Percentiles rank a stretch among this genome's conserved stretches.
Evolutionary conservation across 2,113 vertebrate species (phyloP).

Genomic region (Mesitornis unicolor): DNA sequence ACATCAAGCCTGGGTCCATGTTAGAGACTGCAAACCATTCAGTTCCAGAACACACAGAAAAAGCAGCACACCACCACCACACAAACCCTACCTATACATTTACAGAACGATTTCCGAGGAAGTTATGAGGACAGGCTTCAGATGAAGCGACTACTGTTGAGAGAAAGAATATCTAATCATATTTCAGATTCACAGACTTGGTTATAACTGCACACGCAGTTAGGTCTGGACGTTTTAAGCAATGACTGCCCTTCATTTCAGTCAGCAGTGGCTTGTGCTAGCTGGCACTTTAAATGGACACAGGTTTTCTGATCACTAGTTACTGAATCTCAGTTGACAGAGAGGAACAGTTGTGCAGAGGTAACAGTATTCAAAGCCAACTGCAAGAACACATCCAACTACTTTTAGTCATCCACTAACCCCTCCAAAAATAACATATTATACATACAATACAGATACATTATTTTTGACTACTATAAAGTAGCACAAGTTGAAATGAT

Average conservation of each 20-base stretch:
- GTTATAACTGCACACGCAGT: not conserved
- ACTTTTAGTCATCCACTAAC: not conserved
- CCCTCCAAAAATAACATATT: not conserved
- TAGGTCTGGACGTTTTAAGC: not conserved
- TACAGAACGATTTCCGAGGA: not conserved
- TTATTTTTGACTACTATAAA: not conserved
- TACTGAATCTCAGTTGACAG: not conserved
- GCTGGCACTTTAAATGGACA: not conserved
- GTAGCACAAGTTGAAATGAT: not conserved
- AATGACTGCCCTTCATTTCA: not conserved
- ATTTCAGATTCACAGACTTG: not conserved
- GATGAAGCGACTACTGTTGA: not conserved
- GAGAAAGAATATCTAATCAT: fast-evolving
- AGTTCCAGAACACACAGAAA: not conserved
- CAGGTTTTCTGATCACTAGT: fast-evolving
- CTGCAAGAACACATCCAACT: not conserved
- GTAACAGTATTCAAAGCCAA: not conserved
- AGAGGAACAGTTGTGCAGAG: not conserved
- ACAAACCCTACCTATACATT: fast-evolving
- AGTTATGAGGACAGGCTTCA: not conserved
- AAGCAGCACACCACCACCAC: not conserved
- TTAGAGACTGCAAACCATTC: not conserved
- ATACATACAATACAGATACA: not conserved
- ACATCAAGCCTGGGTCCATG: not conserved
- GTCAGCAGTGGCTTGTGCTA: not conserved